phyloP scores from a whole-genome alignment of 2,113 vertebrate species.

The Tenebrosternarchus preto region DNA sequence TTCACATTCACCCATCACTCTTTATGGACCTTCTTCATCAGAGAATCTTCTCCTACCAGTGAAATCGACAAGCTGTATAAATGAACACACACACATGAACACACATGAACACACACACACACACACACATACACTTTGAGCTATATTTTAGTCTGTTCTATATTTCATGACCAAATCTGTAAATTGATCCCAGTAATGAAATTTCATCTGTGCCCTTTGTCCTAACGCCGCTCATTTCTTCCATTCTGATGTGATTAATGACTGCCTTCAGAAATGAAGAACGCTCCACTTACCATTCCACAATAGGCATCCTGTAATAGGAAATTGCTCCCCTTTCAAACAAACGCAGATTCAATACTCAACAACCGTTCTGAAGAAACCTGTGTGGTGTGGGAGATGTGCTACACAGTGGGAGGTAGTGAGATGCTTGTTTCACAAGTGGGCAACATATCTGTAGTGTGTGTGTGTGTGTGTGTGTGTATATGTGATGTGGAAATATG shows the following conservation, averaged over 20 bases:
- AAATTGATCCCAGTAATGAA: constrained; percentile 32
- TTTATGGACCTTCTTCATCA: constrained; percentile 17
- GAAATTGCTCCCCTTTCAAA: constrained; percentile 32
- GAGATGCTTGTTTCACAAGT: neutral
- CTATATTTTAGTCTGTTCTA: constrained; percentile 20
- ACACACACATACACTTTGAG: neutral
- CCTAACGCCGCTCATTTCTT: constrained; percentile 36
- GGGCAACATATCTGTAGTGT: neutral
- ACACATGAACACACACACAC: constrained; percentile 1
- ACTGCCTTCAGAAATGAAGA: constrained; percentile 38
- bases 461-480: neutral
- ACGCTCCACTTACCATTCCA: constrained; percentile 41
- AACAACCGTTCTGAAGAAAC: constrained; percentile 15
- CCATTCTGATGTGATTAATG: constrained; percentile 38
- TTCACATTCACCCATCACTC: constrained; percentile 25
- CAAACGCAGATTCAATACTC: constrained; percentile 17
- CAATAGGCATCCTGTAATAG: constrained; percentile 49
- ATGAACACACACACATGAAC: neutral
- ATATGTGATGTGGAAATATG: neutral
- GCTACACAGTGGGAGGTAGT: neutral
- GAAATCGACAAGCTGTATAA: constrained; percentile 32
- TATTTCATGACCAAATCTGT: constrained; percentile 43
- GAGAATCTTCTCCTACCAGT: constrained; percentile 12
- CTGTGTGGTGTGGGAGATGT: neutral
- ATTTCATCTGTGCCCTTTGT: constrained; percentile 41